Percentiles rank a stretch among this genome's conserved stretches.
Evolutionary conservation across 2,113 vertebrate genomes (phyloP).

Genomic region (Poeciliopsis retropinna): DNA sequence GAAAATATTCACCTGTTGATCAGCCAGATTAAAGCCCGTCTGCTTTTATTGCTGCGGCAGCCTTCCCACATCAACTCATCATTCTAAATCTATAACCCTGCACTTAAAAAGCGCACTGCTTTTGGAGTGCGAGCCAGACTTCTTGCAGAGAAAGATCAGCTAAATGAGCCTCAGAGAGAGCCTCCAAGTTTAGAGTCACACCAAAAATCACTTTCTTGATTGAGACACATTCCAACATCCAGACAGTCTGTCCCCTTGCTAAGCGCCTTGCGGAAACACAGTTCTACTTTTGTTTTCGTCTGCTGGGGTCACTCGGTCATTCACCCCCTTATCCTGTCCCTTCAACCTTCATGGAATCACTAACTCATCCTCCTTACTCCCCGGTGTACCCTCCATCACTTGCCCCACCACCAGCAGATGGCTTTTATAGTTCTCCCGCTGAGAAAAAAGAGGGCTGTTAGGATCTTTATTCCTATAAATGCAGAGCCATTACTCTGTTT

Average conservation of each 20-base stretch:
- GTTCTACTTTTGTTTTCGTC: slow-evolving; percentile 20
- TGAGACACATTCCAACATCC: slow-evolving; percentile 19
- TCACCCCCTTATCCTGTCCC: slow-evolving; percentile 27
- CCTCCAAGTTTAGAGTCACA: slow-evolving; percentile 27
- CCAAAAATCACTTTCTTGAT: slow-evolving; percentile 32
- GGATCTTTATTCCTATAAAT: slow-evolving; percentile 72
- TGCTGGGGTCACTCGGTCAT: slow-evolving; percentile 18
- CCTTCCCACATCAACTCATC: slow-evolving; percentile 29
- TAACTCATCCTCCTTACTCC: slow-evolving; percentile 42
- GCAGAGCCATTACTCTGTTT: slow-evolving; percentile 67
- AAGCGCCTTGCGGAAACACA: slow-evolving; percentile 11
- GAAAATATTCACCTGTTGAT: slow-evolving; percentile 40
- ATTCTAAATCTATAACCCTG: slow-evolving; percentile 36
- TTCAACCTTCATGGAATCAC: slow-evolving; percentile 35
- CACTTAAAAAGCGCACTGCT: slow-evolving; percentile 17
- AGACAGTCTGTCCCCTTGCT: slow-evolving; percentile 18
- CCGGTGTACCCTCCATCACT: slow-evolving; percentile 5
- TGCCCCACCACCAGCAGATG: slow-evolving; percentile 57
- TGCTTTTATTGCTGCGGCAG: slow-evolving; percentile 26
- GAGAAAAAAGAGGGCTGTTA: slow-evolving; percentile 66
- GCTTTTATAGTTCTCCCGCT: slow-evolving; percentile 68
- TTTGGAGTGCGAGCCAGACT: slow-evolving; percentile 27
- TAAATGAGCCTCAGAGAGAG: slow-evolving; percentile 36
- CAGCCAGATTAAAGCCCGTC: slow-evolving; percentile 35
- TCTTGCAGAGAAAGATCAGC: slow-evolving; percentile 48